These are phyloP conservation scores for Ceratina australensis DNA, from an alignment of 1,140 invertebrate genomes.

Conservation along the genomic window DNA sequence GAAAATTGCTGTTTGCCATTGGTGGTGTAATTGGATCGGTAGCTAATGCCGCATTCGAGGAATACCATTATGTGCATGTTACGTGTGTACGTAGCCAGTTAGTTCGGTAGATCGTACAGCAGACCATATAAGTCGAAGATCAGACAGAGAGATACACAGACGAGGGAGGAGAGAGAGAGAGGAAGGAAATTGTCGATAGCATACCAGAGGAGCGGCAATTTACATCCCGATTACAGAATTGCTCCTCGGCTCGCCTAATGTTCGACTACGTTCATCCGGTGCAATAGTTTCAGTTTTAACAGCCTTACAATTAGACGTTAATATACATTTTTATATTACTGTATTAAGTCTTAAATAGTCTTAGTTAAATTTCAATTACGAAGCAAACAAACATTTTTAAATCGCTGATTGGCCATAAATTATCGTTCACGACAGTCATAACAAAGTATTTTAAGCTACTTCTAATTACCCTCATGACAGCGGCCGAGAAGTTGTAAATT, in stretches of 20 bases:
- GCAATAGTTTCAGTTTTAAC: too few species aligned
- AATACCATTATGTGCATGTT: too few species aligned
- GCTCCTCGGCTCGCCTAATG: conserved; percentile 16
- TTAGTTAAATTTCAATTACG: too few species aligned
- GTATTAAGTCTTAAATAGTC: too few species aligned
- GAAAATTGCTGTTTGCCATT: neutral
- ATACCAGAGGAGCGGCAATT: conserved; percentile 45
- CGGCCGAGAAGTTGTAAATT: conserved; percentile 7
- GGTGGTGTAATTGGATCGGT: neutral
- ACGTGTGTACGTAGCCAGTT: neutral
- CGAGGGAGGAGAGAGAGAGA: neutral
- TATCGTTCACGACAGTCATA: neutral
- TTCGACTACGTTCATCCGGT: neutral
- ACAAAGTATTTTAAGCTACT: neutral
- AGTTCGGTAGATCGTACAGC: neutral
- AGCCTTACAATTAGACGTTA: too few species aligned
- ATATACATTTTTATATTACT: too few species aligned
- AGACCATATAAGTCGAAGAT: neutral
- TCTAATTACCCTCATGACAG: neutral
- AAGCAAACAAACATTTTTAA: too few species aligned
- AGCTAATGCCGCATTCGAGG: neutral
- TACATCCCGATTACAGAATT: conserved; percentile 58
- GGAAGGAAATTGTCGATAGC: conserved; percentile 9
- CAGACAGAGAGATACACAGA: conserved; percentile 2
- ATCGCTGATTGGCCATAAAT: too few species aligned